These are phyloP conservation scores for Sterrhoptilus dennistouni DNA, from an alignment of 2,113 vertebrate genomes.

Conservation along the genomic window DNA sequence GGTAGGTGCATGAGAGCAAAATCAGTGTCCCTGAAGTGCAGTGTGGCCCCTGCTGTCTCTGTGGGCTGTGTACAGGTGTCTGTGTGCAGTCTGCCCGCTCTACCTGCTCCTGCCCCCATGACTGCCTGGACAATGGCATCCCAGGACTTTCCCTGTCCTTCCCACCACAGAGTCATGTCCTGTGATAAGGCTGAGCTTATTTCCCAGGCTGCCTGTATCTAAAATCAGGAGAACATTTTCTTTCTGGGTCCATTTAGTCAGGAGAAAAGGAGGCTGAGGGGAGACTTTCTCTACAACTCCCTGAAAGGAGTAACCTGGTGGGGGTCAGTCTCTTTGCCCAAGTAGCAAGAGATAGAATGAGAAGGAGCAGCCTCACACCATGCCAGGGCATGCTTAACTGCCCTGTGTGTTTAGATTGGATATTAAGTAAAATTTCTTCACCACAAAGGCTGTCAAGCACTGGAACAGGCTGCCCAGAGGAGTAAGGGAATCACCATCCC, in stretches of 20 bases:
- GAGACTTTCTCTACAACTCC: neutral
- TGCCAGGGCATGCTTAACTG: neutral
- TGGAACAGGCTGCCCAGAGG: neutral
- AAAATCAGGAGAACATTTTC: neutral
- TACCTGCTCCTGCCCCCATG: fast-evolving
- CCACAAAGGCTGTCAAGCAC: fast-evolving
- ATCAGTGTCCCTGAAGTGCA: neutral
- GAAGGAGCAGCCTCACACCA: neutral
- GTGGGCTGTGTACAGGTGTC: neutral
- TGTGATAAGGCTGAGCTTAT: neutral
- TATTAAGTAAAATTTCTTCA: neutral
- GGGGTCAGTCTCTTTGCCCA: neutral
- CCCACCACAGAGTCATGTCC: neutral
- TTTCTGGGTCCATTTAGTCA: neutral
- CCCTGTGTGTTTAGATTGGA: neutral
- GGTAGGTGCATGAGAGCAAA: neutral
- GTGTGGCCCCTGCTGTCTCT: fast-evolving
- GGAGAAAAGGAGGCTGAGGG: neutral
- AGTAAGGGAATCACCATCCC: neutral
- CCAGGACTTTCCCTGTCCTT: neutral
- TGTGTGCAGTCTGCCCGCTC: neutral
- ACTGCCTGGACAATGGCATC: neutral
- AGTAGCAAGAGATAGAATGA: neutral
- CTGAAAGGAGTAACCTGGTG: neutral
- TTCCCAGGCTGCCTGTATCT: neutral